phyloP scores from a whole-genome alignment of 1,140 invertebrate genomes.

The Pseudobourletiella spinata region DNA sequence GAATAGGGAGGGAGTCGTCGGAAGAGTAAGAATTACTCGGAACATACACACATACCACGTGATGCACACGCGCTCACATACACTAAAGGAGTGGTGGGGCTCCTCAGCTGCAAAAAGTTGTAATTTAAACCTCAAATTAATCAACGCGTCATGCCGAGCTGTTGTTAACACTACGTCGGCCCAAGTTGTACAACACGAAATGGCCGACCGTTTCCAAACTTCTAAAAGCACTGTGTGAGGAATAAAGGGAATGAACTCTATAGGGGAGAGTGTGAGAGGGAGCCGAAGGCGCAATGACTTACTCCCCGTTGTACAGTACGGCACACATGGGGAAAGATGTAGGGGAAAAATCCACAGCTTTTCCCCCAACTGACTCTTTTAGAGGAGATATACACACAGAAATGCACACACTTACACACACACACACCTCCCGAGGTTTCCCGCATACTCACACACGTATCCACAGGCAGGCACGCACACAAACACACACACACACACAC shows the following conservation, averaged over 20 bases:
- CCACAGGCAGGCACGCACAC: too few species aligned
- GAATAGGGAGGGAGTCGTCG: not conserved
- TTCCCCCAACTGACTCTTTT: too few species aligned
- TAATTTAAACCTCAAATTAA: slow-evolving; percentile 31
- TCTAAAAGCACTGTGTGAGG: not conserved
- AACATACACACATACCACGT: not conserved
- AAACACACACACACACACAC: too few species aligned
- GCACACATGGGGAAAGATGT: too few species aligned
- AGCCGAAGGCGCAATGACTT: not conserved
- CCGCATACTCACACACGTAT: too few species aligned
- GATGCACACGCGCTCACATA: not conserved
- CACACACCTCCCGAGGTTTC: too few species aligned
- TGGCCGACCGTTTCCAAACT: too few species aligned
- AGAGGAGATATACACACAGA: too few species aligned
- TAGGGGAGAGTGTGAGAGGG: not conserved
- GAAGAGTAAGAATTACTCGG: slow-evolving; percentile 1
- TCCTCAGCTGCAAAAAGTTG: slow-evolving; percentile 12
- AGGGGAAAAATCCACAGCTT: too few species aligned
- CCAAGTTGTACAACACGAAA: too few species aligned
- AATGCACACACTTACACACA: too few species aligned
- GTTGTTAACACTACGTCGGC: slow-evolving; percentile 16
- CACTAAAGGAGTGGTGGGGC: not conserved
- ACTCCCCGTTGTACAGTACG: too few species aligned
- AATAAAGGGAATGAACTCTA: slow-evolving; percentile 3
- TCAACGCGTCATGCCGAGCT: slow-evolving; percentile 26